Percentiles rank a stretch among this genome's conserved stretches.
Conservation (phyloP, 2,888 invertebrate species). For the Athalia cordata region DNA sequence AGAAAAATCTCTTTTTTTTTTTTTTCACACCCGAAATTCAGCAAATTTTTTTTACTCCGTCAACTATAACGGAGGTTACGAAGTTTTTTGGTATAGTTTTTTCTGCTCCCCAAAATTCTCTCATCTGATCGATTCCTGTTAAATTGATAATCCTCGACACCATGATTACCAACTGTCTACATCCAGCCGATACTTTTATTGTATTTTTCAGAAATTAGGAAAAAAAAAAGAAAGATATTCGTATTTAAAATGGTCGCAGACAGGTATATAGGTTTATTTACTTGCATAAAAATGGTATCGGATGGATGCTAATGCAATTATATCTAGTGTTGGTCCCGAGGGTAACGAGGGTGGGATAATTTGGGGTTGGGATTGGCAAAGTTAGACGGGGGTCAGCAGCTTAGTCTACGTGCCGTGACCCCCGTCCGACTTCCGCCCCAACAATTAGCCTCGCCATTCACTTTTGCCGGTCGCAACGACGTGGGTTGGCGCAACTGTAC, state of each 20-base stretch:
- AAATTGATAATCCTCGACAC: too few species aligned
- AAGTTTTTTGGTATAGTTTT: too few species aligned
- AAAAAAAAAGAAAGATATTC: neutral
- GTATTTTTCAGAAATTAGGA: neutral
- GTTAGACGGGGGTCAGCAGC: slow-evolving; percentile 44
- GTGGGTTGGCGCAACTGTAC: too few species aligned
- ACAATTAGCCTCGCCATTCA: slow-evolving; percentile 69
- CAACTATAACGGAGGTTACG: too few species aligned
- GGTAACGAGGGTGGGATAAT: slow-evolving; percentile 66
- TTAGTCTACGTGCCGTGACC: slow-evolving; percentile 6
- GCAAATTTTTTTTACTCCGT: too few species aligned
- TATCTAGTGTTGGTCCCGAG: slow-evolving; percentile 65
- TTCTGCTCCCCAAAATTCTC: too few species aligned
- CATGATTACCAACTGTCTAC: too few species aligned
- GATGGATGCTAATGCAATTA: slow-evolving; percentile 72
- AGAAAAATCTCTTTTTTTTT: neutral
- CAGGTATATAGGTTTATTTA: neutral
- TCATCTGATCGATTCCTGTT: too few species aligned
- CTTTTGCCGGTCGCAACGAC: slow-evolving; percentile 52
- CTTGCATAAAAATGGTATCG: slow-evolving; percentile 67
- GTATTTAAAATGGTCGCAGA: neutral
- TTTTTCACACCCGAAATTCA: too few species aligned
- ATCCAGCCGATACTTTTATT: too few species aligned
- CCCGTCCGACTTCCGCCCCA: slow-evolving; percentile 63
- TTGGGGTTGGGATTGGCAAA: slow-evolving; percentile 57